Evolutionary conservation across 2,888 invertebrate genomes (phyloP).

Genomic region (Adineta ricciae): DNA sequence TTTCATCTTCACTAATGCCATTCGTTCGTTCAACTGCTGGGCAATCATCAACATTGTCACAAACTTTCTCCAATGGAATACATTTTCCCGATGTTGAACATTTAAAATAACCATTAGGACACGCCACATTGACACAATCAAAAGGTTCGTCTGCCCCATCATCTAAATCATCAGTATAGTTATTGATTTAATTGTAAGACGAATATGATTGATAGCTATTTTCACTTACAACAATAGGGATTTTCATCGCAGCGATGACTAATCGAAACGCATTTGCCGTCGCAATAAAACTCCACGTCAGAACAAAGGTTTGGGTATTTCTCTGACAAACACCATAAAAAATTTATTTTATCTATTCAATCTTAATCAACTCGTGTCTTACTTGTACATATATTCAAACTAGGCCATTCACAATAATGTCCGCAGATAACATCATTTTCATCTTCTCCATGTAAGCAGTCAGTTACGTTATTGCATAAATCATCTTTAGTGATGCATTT

Average conservation of each 20-base stretch:
- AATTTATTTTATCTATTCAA: not conserved
- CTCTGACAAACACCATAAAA: too few species aligned
- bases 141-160: constrained; percentile 14
- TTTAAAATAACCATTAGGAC: constrained; percentile 17
- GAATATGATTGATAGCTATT: too few species aligned
- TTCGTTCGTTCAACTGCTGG: not conserved
- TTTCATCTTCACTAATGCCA: not conserved
- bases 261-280: constrained; percentile 4
- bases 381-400: not conserved
- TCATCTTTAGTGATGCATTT: not conserved
- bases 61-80: not conserved
- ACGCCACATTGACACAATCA: not conserved
- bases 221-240: constrained; percentile 7
- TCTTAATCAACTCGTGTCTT: not conserved
- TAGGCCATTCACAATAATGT: constrained; percentile 17
- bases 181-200: too few species aligned
- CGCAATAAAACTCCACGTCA: not conserved
- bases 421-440: not conserved
- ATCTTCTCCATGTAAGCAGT: constrained; percentile 3
- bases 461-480: constrained; percentile 4
- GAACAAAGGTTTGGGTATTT: not conserved
- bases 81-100: constrained; percentile 5
- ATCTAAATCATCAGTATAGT: not conserved
- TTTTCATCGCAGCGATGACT: constrained; percentile 5
- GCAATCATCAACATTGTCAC: constrained; percentile 3